Base-by-base conservation (phyloP, 2,113 vertebrate genomes). In the Corvus moneduloides region DNA sequence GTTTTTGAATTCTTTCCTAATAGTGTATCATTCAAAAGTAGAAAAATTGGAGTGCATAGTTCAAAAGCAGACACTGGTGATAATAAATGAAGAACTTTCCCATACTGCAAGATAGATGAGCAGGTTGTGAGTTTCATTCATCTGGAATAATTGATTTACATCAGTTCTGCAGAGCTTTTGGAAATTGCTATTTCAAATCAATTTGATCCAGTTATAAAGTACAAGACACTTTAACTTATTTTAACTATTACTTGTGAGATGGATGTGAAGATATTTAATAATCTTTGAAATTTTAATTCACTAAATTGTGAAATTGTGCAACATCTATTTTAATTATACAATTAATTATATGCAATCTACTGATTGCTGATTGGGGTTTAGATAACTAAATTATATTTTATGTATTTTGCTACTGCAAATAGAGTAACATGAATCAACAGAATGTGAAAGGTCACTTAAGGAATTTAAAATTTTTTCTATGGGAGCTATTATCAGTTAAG, bases 91-190 rank as follows among this genome's bases (percentile, higher is more conserved):
- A 74, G 63, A 87, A 68, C 37, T 69, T 95, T 90, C 55, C 32
- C 22, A n/a, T 82, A 46, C 39, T 84, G 54, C 30, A 95, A 93
- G 83, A 93, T 13, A 89, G 67, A 89, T 68, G 91, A 93, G 21
- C 23, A 55, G 24, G 87, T 39, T 78, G 37, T 69, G 69, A 84
- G 72, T 52, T 97, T 94, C 62, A 74, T 88, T 97, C 52, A 11
- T 90, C 87, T 96, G 94, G 81, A 85, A 94, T 96, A 96, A 94
- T 93, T 91, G 80, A 61, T 96, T 95, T 95, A 95, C 73, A 94
- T 83, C 73, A 94, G 69, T 95, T 96, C 81, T 89, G 54, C 56
- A 89, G 48, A 93, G 56, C 83, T 96, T 87, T 88, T 93, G 84
- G 67, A 96, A 95, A 95, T 67, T 94, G 44, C 75, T 95, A 41